Conservation (phyloP, 1,140 invertebrate genomes). For the Bombus confusus region DNA sequence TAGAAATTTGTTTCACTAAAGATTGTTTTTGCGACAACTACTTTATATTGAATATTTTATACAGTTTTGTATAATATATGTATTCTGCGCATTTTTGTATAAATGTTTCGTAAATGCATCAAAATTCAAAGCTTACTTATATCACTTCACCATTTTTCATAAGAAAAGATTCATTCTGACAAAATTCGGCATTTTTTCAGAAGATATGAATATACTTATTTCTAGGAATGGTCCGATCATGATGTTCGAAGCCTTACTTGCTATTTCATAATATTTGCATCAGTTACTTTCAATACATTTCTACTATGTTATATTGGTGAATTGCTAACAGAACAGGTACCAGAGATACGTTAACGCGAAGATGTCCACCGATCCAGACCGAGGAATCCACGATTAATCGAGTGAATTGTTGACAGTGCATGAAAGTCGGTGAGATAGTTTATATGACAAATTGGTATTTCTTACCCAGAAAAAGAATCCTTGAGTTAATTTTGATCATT, state of each 20-base stretch:
- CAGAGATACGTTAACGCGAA: background rate
- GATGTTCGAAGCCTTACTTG: constrained; percentile 26
- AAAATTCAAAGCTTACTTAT: background rate
- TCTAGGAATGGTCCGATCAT: constrained; percentile 65
- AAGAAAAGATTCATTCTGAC: background rate
- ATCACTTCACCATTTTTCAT: background rate
- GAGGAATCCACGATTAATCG: background rate
- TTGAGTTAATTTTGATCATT: constrained; percentile 64
- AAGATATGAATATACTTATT: background rate
- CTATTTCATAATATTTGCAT: constrained; percentile 57
- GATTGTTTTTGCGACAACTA: too few species aligned
- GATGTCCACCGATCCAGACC: background rate
- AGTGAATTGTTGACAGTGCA: constrained; percentile 61
- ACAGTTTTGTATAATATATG: too few species aligned
- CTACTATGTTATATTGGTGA: constrained; percentile 72
- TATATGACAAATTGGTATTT: constrained; percentile 69
- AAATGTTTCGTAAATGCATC: background rate
- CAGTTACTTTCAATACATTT: constrained; percentile 70
- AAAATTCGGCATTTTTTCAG: background rate
- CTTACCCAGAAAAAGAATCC: constrained; percentile 52
- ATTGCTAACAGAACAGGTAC: constrained; percentile 67
- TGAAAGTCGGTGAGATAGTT: constrained; percentile 59
- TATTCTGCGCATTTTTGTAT: background rate
- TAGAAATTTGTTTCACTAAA: too few species aligned
- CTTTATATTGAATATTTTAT: too few species aligned